phyloP scores from a whole-genome alignment of 2,113 vertebrate species.

The Merops nubicus region DNA sequence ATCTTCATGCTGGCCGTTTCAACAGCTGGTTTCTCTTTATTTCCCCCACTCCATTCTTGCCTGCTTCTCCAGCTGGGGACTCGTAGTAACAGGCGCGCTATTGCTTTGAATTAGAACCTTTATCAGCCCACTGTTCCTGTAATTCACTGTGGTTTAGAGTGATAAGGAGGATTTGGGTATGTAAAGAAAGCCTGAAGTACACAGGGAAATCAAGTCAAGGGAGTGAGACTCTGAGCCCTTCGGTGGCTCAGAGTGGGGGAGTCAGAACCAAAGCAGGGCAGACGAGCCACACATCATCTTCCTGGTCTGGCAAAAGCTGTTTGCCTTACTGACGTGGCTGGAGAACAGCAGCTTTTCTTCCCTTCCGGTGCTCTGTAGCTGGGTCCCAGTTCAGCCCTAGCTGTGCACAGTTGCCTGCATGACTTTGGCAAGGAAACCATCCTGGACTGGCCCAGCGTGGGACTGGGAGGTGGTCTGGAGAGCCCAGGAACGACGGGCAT shows the following conservation, averaged over 20 bases:
- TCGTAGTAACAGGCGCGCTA: background rate
- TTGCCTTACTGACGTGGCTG: slow-evolving; percentile 37
- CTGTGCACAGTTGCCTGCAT: background rate
- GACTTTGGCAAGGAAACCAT: background rate
- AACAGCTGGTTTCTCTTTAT: background rate
- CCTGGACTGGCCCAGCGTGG: background rate
- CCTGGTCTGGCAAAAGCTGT: slow-evolving; percentile 32
- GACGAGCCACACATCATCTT: slow-evolving; percentile 35
- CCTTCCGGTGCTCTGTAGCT: background rate
- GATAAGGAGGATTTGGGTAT: slow-evolving; percentile 52
- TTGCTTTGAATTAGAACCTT: background rate
- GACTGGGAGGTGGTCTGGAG: background rate
- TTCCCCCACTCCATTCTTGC: background rate
- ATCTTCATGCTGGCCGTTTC: background rate
- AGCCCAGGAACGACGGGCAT: background rate
- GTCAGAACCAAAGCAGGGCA: background rate
- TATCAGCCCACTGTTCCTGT: background rate
- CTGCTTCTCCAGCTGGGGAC: background rate
- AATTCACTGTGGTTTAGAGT: background rate
- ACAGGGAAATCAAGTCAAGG: slow-evolving; percentile 10
- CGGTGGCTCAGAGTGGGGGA: background rate
- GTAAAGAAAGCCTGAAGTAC: slow-evolving; percentile 46
- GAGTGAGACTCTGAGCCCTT: slow-evolving; percentile 16
- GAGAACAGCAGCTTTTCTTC: slow-evolving; percentile 40
- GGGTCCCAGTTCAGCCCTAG: background rate